Base-by-base conservation (phyloP, 2,113 vertebrate species). In the Mesocricetus auratus region DNA sequence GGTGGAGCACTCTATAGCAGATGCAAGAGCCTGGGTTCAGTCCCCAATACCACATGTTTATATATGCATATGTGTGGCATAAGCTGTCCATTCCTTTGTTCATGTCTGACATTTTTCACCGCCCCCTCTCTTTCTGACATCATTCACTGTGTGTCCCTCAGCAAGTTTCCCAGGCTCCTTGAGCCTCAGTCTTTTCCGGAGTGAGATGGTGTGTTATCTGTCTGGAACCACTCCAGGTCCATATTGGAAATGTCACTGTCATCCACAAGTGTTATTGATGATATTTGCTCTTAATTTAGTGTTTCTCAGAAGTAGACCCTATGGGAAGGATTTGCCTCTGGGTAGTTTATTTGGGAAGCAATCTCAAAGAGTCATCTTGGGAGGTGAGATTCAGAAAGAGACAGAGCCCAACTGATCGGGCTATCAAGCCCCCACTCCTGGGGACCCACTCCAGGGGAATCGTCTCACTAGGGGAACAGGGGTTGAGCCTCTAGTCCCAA, bases 401-500 rank as follows among this genome's bases (percentile, higher is more conserved):
- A 12, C 17, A 81, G n/a, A 71, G 26, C 12, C 47, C 56, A 4
- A 0, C 9, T 9, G 8, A n/a, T 11, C 3, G 31, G n/a, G 31
- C 75, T 47, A 11, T 10, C 26, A 19, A 33, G 53, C 58, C 10
- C 21, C 56, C 4, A 29, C 39, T 33, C 47, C 74, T 16, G 36
- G 74, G 21, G 85, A 19, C 16, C 56, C 4, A 16, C 39, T 33
- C 47, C 74, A 11, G 36, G 74, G 21, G 85, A 45, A 64, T 33
- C 7, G 10, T 21, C 62, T 86, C 15, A 7, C 29, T 47, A 64
- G 39, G 60, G 29, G 83, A 31, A 5, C 42, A 21, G 17, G 17
- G 62, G 10, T 42, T 7, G 5, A 81, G 9, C 33, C 3, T 45
- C 45, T 21, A 5, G 39, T 71, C 0, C 1, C 13, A 2, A 0